Percentiles rank a stretch among this genome's conserved stretches.
Evolutionary conservation across 2,797 vertebrate genomes (phyloP).

Genomic region (Lithobates pipiens): DNA sequence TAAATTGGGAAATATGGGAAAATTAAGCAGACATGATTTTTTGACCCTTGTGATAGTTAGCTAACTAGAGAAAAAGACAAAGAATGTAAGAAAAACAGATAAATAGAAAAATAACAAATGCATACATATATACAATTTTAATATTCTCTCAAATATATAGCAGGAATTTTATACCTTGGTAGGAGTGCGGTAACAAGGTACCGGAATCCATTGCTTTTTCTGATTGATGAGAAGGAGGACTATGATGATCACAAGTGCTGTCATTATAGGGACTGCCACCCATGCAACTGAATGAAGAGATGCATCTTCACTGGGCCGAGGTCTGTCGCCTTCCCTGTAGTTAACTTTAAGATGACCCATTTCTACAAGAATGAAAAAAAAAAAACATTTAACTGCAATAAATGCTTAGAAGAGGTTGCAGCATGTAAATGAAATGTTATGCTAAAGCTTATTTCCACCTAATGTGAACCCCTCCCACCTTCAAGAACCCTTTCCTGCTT

Average conservation of each 20-base stretch:
- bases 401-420: not conserved
- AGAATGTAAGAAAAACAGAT: no score
- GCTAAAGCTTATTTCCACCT: not conserved
- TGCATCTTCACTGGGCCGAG: constrained; percentile 69
- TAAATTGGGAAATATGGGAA: no score
- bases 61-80: no score
- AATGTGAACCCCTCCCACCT: no score
- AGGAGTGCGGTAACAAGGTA: constrained; percentile 86
- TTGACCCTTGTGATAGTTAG: no score
- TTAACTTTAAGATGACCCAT: constrained; percentile 84
- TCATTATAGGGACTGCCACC: constrained; percentile 80
- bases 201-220: constrained; percentile 88
- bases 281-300: constrained; percentile 79
- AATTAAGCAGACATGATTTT: no score
- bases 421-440: not conserved
- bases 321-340: constrained; percentile 75
- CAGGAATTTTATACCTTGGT: constrained; percentile 78
- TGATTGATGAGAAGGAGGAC: constrained; percentile 84
- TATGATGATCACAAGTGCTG: constrained; percentile 80
- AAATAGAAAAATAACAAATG: no score
- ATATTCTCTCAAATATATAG: not conserved
- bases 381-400: not conserved
- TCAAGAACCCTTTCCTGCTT: no score
- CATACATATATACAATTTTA: no score
- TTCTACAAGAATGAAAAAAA: constrained; percentile 67